These are phyloP conservation scores for Marcusenius ussheri DNA, from an alignment of 2,113 vertebrate genomes.

Conservation along the genomic window DNA sequence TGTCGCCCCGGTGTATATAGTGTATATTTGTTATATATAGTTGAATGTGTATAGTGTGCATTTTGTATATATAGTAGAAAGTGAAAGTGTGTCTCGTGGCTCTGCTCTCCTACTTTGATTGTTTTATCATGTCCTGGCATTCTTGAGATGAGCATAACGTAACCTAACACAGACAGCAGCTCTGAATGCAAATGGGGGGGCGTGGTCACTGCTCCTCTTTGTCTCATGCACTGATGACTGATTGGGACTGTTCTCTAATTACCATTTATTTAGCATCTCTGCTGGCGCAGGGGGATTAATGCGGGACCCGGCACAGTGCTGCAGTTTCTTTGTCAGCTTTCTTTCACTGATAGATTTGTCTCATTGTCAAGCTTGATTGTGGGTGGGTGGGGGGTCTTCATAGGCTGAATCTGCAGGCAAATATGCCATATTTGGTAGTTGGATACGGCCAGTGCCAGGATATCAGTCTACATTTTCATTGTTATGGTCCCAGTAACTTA, in stretches of 20 bases:
- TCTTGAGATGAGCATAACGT: background rate
- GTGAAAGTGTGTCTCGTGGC: background rate
- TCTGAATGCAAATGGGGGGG: background rate
- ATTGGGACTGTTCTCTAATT: constrained; percentile 14
- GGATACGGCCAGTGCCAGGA: background rate
- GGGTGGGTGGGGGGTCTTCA: background rate
- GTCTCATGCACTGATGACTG: background rate
- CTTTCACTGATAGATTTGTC: background rate
- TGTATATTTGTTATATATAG: no score
- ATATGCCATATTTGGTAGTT: background rate
- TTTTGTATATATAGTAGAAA: background rate
- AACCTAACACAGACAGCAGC: background rate
- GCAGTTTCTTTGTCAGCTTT: background rate
- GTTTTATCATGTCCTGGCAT: background rate
- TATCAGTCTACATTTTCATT: background rate
- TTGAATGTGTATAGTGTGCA: background rate
- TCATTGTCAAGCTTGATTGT: background rate
- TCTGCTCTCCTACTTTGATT: background rate
- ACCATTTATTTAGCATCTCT: constrained; percentile 12
- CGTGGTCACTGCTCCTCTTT: background rate
- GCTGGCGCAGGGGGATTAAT: background rate
- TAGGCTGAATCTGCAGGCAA: background rate
- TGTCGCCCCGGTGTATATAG: no score
- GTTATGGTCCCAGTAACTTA: background rate
- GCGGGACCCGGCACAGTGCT: background rate